A percentile compares a stretch with the other conserved stretches of the same genome.
phyloP scores from a whole-genome alignment of 2,797 vertebrate genomes.

The Esox masquinongy region DNA sequence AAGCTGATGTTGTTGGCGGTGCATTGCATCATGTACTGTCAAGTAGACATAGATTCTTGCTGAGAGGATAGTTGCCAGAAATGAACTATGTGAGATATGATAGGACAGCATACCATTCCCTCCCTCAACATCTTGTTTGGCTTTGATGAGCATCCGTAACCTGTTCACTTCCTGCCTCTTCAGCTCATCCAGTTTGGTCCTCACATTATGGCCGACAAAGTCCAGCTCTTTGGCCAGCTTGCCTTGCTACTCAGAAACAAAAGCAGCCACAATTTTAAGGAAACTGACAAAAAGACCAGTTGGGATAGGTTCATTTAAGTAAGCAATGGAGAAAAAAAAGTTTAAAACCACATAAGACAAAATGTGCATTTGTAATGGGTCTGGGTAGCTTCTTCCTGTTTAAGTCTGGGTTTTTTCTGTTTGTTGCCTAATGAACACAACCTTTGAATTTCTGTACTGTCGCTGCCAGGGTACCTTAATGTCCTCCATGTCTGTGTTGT shows the following conservation, averaged over 20 bases:
- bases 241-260: conserved; percentile 76
- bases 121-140: conserved; percentile 83
- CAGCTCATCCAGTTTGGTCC: conserved; percentile 89
- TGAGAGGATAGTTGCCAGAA: neutral
- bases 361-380: neutral
- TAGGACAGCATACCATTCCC: conserved; percentile 66
- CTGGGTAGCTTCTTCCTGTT: neutral
- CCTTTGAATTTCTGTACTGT: neutral
- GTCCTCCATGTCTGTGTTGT: conserved; percentile 89
- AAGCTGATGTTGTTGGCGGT: neutral
- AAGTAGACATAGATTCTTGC: neutral
- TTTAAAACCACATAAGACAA: neutral
- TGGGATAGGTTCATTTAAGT: neutral
- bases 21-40: conserved; percentile 16
- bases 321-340: neutral
- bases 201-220: conserved; percentile 90
- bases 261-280: neutral
- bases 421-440: neutral
- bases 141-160: conserved; percentile 90
- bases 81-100: neutral
- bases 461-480: conserved; percentile 77
- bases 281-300: neutral
- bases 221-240: conserved; percentile 91
- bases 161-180: conserved; percentile 92
- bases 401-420: neutral